These are phyloP conservation scores for Xenus cinereus DNA, from an alignment of 2,113 vertebrate species.

Conservation along the genomic window DNA sequence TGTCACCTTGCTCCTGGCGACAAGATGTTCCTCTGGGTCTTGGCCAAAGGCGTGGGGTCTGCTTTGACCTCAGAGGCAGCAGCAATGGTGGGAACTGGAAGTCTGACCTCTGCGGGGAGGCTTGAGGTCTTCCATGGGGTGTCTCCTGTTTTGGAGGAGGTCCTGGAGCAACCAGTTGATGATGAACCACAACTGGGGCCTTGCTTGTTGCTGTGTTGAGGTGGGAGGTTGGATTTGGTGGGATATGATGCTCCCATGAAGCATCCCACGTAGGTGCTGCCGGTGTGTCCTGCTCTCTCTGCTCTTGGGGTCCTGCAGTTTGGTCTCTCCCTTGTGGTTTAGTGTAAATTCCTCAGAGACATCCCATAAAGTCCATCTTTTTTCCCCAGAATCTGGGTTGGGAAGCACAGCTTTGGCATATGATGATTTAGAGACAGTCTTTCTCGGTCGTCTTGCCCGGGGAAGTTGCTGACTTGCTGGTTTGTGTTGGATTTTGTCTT, in stretches of 20 bases:
- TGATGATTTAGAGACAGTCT: background rate
- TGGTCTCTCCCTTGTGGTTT: background rate
- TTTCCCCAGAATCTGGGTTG: background rate
- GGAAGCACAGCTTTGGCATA: background rate
- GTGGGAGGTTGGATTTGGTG: background rate
- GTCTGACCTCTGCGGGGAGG: background rate
- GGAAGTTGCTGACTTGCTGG: background rate
- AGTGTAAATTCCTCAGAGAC: background rate
- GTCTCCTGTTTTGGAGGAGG: background rate
- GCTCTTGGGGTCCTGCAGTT: background rate
- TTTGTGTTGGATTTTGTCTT: background rate
- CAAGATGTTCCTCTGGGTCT: background rate
- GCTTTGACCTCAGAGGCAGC: background rate
- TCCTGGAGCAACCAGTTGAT: background rate
- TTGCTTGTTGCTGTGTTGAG: background rate
- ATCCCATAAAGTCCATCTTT: background rate
- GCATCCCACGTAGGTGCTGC: background rate
- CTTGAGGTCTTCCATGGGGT: background rate
- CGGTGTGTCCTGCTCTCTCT: background rate
- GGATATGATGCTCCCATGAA: background rate
- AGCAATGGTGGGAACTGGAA: background rate
- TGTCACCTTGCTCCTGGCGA: background rate
- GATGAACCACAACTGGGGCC: background rate
- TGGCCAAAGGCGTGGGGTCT: rapidly evolving
- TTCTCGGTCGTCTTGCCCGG: background rate